These are phyloP conservation scores for Ardeotis arabs DNA, from an alignment of 2,113 vertebrate species.

Conservation along the genomic window DNA sequence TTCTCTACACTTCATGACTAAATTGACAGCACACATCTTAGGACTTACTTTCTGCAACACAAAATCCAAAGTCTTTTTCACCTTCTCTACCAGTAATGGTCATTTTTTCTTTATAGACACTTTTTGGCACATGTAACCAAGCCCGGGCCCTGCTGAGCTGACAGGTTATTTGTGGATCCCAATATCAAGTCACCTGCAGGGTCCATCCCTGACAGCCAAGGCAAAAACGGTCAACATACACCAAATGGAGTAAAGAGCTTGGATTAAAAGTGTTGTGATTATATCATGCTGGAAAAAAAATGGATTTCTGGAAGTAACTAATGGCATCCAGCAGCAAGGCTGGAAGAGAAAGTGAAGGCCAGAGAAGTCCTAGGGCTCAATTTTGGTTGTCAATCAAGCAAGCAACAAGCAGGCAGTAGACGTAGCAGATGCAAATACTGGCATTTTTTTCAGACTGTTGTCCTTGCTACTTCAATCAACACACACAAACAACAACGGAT, in stretches of 20 bases:
- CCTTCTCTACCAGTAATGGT: not conserved
- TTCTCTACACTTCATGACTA: not conserved
- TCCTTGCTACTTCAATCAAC: not conserved
- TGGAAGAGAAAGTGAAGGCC: not conserved
- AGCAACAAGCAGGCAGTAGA: not conserved
- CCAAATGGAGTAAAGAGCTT: not conserved
- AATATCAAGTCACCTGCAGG: not conserved
- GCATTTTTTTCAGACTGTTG: not conserved
- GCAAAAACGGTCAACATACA: not conserved
- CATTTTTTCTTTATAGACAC: not conserved
- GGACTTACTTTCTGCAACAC: not conserved
- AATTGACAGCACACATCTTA: not conserved
- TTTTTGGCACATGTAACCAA: not conserved
- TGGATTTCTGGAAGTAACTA: not conserved
- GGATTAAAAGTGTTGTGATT: not conserved
- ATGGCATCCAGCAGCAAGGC: not conserved
- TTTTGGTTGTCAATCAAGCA: not conserved
- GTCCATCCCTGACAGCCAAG: not conserved
- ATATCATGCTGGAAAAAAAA: not conserved
- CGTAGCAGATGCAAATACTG: not conserved
- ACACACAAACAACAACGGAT: not conserved
- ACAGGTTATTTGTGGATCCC: not conserved
- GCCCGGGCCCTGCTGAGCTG: not conserved
- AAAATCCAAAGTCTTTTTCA: not conserved
- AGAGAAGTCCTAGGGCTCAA: not conserved